A percentile compares a stretch with the other conserved stretches of the same genome.
Evolutionary conservation across 2,888 invertebrate species (phyloP).

Genomic region (Pardosa pseudoannulata): DNA sequence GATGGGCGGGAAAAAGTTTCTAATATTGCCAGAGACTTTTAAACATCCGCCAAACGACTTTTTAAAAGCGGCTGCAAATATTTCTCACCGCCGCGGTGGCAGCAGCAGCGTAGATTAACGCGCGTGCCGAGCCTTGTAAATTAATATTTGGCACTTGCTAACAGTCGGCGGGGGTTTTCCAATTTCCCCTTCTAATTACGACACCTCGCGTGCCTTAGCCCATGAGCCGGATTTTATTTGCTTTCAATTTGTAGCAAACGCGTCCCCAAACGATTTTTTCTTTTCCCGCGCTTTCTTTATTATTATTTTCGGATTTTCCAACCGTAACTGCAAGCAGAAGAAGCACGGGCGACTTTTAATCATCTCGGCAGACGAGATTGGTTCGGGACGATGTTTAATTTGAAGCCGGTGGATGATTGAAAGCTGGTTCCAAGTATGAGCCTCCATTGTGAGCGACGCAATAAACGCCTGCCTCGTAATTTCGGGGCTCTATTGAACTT

Average conservation of each 20-base stretch:
- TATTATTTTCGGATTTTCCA: slow-evolving; percentile 66
- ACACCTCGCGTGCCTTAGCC: slow-evolving; percentile 64
- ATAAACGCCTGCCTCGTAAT: slow-evolving; percentile 69
- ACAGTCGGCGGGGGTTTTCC: slow-evolving; percentile 67
- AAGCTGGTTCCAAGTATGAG: slow-evolving; percentile 65
- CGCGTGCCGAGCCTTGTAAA: slow-evolving; percentile 67
- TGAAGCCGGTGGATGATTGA: slow-evolving; percentile 69
- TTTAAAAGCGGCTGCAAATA: slow-evolving; percentile 71
- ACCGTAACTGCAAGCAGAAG: slow-evolving; percentile 34
- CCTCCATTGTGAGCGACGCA: slow-evolving; percentile 67
- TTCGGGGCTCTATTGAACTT: slow-evolving; percentile 69
- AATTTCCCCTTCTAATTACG: slow-evolving; percentile 71
- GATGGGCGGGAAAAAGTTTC: slow-evolving; percentile 66
- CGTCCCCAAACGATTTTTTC: slow-evolving; percentile 62
- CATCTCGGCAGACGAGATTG: slow-evolving; percentile 70
- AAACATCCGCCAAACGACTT: slow-evolving; percentile 70
- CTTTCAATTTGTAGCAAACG: slow-evolving; percentile 71
- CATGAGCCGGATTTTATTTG: slow-evolving; percentile 71
- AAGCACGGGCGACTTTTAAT: slow-evolving; percentile 66
- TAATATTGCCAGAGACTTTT: slow-evolving; percentile 65
- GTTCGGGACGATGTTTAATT: slow-evolving; percentile 70
- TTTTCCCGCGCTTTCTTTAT: slow-evolving; percentile 37
- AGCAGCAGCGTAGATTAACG: slow-evolving; percentile 61
- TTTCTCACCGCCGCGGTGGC: slow-evolving; percentile 63
- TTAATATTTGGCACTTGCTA: slow-evolving; percentile 72